Evolutionary conservation across 1,140 invertebrate genomes (phyloP).

Genomic region (Zaprionus ghesquierei): DNA sequence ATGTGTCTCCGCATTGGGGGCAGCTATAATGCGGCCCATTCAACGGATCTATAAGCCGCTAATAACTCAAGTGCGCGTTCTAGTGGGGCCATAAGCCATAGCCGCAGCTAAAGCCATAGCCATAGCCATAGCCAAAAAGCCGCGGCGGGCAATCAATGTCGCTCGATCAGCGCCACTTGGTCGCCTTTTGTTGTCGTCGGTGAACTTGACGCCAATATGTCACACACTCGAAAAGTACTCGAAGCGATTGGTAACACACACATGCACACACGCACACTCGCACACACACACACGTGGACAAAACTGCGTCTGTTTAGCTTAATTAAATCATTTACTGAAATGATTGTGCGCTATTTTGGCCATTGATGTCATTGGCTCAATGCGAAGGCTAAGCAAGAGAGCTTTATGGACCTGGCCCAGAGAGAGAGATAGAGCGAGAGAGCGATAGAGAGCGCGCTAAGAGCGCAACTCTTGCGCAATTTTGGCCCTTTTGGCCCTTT

Average conservation of each 20-base stretch:
- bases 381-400: constrained; percentile 62
- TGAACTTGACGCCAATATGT: constrained; percentile 80
- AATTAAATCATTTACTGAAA: constrained; percentile 81
- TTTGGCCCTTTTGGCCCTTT: constrained; percentile 19
- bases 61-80: constrained; percentile 61
- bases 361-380: constrained; percentile 72
- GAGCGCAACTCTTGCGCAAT: constrained; percentile 31
- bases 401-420: too few relatives aligned
- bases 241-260: constrained; percentile 42
- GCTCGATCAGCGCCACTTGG: constrained; percentile 40
- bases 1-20: too few relatives aligned
- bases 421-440: not conserved
- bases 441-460: not conserved
- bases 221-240: constrained; percentile 74
- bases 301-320: constrained; percentile 73
- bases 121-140: not conserved
- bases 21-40: constrained; percentile 21
- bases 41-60: constrained; percentile 55
- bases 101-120: constrained; percentile 1
- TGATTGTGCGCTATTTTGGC: constrained; percentile 78
- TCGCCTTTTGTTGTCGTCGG: constrained; percentile 31
- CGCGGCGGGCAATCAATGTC: constrained; percentile 52
- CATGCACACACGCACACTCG: not conserved
- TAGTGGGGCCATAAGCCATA: constrained; percentile 34
- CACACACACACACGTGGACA: not conserved